Evolutionary conservation across 2,888 invertebrate species (phyloP).

Genomic region (Eurytoma adleriae): DNA sequence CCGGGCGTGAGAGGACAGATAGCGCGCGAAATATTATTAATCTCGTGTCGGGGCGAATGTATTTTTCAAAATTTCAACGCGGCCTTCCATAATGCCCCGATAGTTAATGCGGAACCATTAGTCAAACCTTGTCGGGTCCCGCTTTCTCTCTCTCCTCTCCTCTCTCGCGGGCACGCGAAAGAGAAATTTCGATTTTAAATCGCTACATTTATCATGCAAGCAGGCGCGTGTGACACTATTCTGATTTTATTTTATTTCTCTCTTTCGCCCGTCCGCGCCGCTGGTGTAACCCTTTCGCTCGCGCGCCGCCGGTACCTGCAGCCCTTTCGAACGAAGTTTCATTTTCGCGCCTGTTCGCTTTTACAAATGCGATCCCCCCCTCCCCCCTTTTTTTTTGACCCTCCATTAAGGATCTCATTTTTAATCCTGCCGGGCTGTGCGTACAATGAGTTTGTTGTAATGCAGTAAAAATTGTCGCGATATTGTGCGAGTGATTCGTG

Average conservation of each 20-base stretch:
- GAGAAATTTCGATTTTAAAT: constrained; percentile 76
- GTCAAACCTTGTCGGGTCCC: constrained; percentile 71
- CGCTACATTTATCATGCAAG: constrained; percentile 77
- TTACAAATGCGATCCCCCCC: neutral
- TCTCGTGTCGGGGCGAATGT: constrained; percentile 73
- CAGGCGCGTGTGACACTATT: constrained; percentile 76
- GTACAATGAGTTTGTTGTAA: too few relatives aligned
- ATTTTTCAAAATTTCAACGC: constrained; percentile 74
- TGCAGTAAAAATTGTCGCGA: too few relatives aligned
- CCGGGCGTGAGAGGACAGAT: constrained; percentile 8
- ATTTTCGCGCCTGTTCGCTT: constrained; percentile 16
- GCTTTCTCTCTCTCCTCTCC: constrained; percentile 56
- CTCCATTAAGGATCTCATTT: too few relatives aligned
- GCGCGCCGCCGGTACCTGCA: constrained; percentile 57
- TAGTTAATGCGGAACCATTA: constrained; percentile 76
- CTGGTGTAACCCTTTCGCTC: constrained; percentile 2
- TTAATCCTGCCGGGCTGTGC: too few relatives aligned
- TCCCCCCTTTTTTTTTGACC: neutral
- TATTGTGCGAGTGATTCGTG: too few relatives aligned
- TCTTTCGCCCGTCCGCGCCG: constrained; percentile 58
- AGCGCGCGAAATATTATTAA: constrained; percentile 72
- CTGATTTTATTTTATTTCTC: constrained; percentile 74
- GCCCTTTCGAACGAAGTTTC: constrained; percentile 22
- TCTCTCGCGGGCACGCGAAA: constrained; percentile 71
- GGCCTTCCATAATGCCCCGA: constrained; percentile 74